Evolutionary conservation across 2,888 invertebrate species (phyloP).

Genomic region (Spilarctia lutea): DNA sequence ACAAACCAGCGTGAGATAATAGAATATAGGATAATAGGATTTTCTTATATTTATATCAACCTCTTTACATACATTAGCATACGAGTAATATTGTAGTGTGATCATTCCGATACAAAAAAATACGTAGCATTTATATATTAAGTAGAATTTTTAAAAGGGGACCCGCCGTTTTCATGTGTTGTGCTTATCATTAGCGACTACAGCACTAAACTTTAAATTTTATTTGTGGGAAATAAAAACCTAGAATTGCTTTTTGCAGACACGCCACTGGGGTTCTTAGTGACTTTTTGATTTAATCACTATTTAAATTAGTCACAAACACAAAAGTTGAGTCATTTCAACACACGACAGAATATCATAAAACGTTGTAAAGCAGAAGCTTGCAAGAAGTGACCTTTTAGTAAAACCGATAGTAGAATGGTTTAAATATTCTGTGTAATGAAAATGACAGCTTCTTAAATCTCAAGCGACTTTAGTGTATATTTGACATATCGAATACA

Average conservation of each 20-base stretch:
- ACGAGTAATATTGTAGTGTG: too few relatives aligned
- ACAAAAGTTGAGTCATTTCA: slow-evolving; percentile 13
- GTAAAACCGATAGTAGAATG: not conserved
- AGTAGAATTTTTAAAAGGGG: not conserved
- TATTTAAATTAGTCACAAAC: slow-evolving; percentile 25
- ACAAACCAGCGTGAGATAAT: not conserved
- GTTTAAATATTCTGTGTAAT: not conserved
- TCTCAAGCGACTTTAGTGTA: not conserved
- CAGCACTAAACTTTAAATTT: not conserved
- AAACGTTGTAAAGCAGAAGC: slow-evolving; percentile 3
- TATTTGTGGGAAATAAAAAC: not conserved
- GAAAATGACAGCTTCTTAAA: not conserved
- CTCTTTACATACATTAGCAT: too few relatives aligned
- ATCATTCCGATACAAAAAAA: not conserved
- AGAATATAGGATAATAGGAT: too few relatives aligned
- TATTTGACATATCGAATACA: not conserved
- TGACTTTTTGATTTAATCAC: slow-evolving; percentile 21
- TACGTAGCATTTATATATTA: not conserved
- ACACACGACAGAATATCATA: slow-evolving; percentile 5
- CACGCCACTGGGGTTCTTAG: slow-evolving; percentile 20
- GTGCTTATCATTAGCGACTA: not conserved
- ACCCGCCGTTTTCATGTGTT: not conserved
- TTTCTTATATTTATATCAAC: too few relatives aligned
- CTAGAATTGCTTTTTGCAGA: slow-evolving; percentile 7
- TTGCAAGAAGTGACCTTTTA: not conserved